Evolutionary conservation across 2,113 vertebrate genomes (phyloP).

Genomic region (Arvicanthis niloticus): DNA sequence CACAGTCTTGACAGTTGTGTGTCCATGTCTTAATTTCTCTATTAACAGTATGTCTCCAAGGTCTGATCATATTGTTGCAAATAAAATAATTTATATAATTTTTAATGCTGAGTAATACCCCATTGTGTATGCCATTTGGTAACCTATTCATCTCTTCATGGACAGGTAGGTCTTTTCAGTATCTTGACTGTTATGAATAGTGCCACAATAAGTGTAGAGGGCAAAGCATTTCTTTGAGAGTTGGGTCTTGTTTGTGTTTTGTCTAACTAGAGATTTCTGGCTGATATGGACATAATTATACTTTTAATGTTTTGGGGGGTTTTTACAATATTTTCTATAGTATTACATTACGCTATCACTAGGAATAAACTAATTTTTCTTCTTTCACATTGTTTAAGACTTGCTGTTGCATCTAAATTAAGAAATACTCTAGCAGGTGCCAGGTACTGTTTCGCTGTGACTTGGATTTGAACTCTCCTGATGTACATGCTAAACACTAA

Average conservation of each 20-base stretch:
- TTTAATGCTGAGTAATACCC: neutral
- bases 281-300: neutral
- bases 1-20: neutral
- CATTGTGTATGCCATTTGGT: neutral
- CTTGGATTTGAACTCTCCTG: neutral
- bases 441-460: neutral
- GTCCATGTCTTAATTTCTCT: neutral
- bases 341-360: neutral
- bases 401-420: neutral
- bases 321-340: neutral
- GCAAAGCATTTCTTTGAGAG: neutral
- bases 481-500: neutral
- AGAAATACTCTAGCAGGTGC: neutral
- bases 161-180: neutral
- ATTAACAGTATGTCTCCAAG: neutral
- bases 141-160: neutral
- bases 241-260: neutral
- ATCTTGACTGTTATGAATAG: neutral
- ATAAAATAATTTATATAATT: neutral
- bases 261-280: neutral
- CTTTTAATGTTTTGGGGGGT: neutral
- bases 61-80: neutral
- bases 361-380: neutral
- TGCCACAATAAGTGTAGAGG: neutral
- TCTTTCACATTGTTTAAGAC: neutral